Evolutionary conservation across 2,888 invertebrate species (phyloP).

Genomic region (Hydroisotoma schaefferi): DNA sequence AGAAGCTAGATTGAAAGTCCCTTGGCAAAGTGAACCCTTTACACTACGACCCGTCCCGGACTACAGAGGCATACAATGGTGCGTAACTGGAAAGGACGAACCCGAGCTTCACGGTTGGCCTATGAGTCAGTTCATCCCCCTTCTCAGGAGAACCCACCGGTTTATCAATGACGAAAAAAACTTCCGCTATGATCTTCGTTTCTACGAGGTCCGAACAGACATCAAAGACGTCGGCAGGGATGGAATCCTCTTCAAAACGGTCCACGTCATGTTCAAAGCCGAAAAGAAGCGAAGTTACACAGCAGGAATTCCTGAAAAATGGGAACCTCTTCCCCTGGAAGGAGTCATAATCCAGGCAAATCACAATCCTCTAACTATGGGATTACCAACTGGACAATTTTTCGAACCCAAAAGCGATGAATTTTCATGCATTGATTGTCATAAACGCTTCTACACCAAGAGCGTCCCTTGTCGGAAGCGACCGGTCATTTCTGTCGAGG

Average conservation of each 20-base stretch:
- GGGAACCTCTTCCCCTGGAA: conserved; percentile 21
- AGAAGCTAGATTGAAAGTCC: no score
- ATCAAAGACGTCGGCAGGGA: conserved; percentile 17
- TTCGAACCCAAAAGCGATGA: conserved; percentile 13
- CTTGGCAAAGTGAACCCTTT: no score
- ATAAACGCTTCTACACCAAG: conserved; percentile 1
- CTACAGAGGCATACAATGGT: conserved; percentile 26
- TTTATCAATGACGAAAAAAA: neutral
- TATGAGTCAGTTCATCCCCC: conserved; percentile 20
- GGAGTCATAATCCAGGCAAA: conserved; percentile 30
- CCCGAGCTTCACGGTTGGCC: conserved; percentile 31
- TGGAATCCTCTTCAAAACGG: conserved; percentile 26
- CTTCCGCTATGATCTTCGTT: conserved; percentile 23
- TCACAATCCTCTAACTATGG: conserved; percentile 21
- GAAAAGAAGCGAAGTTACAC: conserved; percentile 1
- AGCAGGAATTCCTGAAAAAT: conserved; percentile 7
- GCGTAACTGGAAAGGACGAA: conserved; percentile 28
- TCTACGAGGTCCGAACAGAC: conserved; percentile 16
- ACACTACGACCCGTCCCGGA: neutral
- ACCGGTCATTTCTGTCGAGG: conserved; percentile 10
- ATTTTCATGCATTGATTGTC: conserved; percentile 19
- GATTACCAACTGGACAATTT: conserved; percentile 22
- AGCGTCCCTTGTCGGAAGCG: conserved; percentile 23
- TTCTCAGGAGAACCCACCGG: conserved; percentile 12
- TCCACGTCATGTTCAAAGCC: conserved; percentile 23